Evolutionary conservation across 2,797 vertebrate species (phyloP), one percentile per base, ranked within the genome.

Genomic region (Nannoperca australis): DNA sequence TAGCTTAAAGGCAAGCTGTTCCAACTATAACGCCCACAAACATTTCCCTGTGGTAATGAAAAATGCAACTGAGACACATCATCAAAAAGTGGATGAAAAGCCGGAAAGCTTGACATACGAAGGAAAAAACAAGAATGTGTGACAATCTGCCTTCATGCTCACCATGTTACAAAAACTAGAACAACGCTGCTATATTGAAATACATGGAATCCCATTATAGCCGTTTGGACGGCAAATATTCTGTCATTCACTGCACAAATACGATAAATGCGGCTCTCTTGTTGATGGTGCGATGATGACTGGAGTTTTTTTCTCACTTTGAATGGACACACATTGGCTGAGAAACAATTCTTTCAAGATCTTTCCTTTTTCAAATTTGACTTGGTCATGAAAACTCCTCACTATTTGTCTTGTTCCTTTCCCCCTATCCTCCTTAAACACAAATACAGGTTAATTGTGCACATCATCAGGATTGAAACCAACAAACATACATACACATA

Each of bases 1-100:
- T 66, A 14, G 60, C 66, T 67, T 61, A 36, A 72, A 81, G 44
- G 54, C 38, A 76, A 76, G 69, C 34, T 60, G 49, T 36, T 70
- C 32, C 72, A 70, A 20, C 55, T 58, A 13, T 65, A n/a, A 70
- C 10, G 0, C 63, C 61, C 27, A 73, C 76, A 76, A 53, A 40
- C 30, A 14, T 65, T 59, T 78, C 49, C 49, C 27, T 38, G 40
- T 47, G 59, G 27, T 62, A 12, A 45, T 36, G 15, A 65, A 15
- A 27, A 20, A 61, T 20, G 0, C 4, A 24, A 60, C 22, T 32
- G n/a, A 58, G 5, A 70, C 9, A 32, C 6, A 27, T 70, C 38
- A 42, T 68, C 27, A 60, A 44, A 60, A 61, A 27, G 27, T 42
- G 7, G 7, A 34, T 2, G 36, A 59, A 44, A 4, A 4, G 22